These are phyloP conservation scores for Sebastes goodei DNA, from an alignment of 2,797 vertebrate species.

Conservation along the genomic window DNA sequence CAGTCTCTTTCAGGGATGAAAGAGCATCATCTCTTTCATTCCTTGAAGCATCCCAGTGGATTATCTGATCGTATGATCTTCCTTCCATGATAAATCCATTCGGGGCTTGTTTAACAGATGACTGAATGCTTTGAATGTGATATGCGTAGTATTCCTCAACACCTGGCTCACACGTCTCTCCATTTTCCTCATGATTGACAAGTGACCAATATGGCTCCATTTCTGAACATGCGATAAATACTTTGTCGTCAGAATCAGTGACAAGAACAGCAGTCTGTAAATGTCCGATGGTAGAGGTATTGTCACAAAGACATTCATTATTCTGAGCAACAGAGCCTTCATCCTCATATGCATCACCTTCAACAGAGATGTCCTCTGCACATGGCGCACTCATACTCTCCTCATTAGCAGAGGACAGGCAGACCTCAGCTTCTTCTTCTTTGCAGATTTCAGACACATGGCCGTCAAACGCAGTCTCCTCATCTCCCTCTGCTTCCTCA, in stretches of 20 bases:
- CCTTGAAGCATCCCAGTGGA: not conserved
- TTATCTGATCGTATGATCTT: not conserved
- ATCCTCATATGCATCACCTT: constrained; percentile 73
- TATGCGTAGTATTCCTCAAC: constrained; percentile 73
- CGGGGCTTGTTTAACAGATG: constrained; percentile 27
- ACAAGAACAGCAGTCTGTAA: not conserved
- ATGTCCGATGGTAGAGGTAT: not conserved
- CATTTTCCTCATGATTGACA: constrained; percentile 2
- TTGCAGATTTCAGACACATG: constrained; percentile 17
- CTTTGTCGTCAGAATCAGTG: not conserved
- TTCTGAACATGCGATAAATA: constrained; percentile 60
- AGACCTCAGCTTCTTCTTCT: constrained; percentile 23
- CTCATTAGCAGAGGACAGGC: not conserved
- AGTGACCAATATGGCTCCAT: constrained; percentile 68
- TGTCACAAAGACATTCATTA: not conserved
- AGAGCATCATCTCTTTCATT: not conserved
- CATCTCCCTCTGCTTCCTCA: constrained; percentile 31
- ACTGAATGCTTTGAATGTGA: constrained; percentile 59
- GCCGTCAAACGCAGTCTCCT: not conserved
- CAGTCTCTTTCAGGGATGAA: not conserved
- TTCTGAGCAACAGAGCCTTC: not conserved
- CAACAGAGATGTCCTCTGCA: constrained; percentile 70
- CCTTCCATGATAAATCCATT: constrained; percentile 27
- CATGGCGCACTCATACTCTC: constrained; percentile 58
- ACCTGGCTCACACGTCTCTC: constrained; percentile 12